Percentiles rank a stretch among this genome's conserved stretches.
These are phyloP conservation scores for Caiman crocodilus DNA, from an alignment of 2,797 vertebrate species.

Conservation along the genomic window DNA sequence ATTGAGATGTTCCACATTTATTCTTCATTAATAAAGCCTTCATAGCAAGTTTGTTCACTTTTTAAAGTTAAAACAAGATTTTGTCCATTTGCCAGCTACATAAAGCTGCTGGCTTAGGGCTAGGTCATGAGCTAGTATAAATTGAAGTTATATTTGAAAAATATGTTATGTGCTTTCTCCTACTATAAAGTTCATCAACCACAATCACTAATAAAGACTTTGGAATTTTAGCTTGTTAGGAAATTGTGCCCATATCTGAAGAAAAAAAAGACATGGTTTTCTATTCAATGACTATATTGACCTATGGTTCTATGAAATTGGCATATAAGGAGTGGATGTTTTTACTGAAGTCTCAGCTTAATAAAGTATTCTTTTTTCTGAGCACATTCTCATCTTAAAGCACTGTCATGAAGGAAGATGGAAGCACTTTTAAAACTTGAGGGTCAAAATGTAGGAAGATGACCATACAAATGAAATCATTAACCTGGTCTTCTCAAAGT, in stretches of 20 bases:
- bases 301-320: neutral
- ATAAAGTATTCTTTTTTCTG: neutral
- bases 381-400: neutral
- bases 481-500: neutral
- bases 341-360: neutral
- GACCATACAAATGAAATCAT: neutral
- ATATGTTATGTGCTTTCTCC: neutral
- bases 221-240: neutral
- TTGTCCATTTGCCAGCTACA: neutral
- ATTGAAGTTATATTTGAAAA: neutral
- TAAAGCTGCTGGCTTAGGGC: neutral
- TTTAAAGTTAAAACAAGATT: too few relatives aligned
- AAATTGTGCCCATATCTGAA: neutral
- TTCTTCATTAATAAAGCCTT: too few relatives aligned
- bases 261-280: neutral
- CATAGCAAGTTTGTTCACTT: too few relatives aligned
- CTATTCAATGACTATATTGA: neutral
- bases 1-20: too few relatives aligned
- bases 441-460: neutral
- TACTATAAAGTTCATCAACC: neutral
- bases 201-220: neutral
- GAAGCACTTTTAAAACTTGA: neutral
- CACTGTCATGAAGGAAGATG: neutral
- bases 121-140: neutral
- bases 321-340: neutral